Conservation (phyloP, 2,888 invertebrate species). For the Pachymerium ferrugineum region DNA sequence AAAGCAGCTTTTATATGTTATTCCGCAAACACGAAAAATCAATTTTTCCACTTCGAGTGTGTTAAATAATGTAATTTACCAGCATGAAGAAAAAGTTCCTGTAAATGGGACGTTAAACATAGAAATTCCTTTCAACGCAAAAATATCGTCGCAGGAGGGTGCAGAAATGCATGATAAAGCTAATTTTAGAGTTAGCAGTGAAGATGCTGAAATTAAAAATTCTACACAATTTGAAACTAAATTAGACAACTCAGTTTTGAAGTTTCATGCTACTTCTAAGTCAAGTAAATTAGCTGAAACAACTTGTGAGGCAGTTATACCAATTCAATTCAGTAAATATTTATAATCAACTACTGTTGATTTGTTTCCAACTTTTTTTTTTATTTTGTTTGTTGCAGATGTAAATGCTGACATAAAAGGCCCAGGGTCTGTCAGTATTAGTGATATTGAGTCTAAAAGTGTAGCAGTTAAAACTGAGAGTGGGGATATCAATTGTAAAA, state of each 20-base stretch:
- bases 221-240: neutral
- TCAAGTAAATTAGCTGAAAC: neutral
- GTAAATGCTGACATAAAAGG: neutral
- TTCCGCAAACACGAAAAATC: no score
- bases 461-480: neutral
- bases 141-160: neutral
- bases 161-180: neutral
- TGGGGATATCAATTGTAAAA: neutral
- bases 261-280: neutral
- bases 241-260: neutral
- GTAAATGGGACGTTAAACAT: neutral
- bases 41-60: no score
- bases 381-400: neutral
- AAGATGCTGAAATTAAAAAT: neutral
- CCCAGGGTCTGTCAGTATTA: neutral
- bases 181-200: neutral
- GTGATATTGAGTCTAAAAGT: neutral
- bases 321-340: neutral
- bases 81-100: neutral
- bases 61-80: conserved; percentile 1
- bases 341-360: neutral
- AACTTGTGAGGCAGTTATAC: neutral
- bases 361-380: neutral
- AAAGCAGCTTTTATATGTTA: no score
- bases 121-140: neutral